These are phyloP conservation scores for Sardina pilchardus DNA, from an alignment of 2,113 vertebrate genomes.

Conservation along the genomic window DNA sequence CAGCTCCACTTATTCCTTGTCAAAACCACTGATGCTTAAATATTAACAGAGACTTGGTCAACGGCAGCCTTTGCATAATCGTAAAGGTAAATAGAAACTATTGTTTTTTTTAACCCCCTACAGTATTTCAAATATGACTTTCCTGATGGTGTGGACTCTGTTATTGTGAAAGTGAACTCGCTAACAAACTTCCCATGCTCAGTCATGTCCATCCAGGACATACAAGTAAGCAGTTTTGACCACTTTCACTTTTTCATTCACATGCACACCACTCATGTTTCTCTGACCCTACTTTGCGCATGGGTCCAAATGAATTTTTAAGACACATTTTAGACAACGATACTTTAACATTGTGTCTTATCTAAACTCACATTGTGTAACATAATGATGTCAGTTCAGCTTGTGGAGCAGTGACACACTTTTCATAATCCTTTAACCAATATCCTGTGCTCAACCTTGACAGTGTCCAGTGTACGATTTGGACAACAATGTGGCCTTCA, in stretches of 20 bases:
- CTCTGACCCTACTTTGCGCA: no score
- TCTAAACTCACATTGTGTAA: neutral
- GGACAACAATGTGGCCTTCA: constrained; percentile 98
- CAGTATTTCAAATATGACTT: constrained; percentile 97
- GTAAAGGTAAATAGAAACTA: neutral
- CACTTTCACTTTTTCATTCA: neutral
- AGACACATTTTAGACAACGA: neutral
- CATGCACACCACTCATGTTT: no score
- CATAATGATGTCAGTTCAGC: neutral
- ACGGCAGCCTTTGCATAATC: neutral
- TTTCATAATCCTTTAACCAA: neutral
- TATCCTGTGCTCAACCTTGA: neutral
- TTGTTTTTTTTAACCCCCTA: neutral
- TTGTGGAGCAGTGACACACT: neutral
- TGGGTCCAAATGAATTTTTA: neutral
- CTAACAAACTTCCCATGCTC: constrained; percentile 90
- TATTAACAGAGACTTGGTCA: neutral
- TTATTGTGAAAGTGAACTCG: constrained; percentile 93
- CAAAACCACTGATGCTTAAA: neutral
- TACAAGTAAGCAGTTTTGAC: constrained; percentile 76
- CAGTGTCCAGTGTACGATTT: constrained; percentile 96
- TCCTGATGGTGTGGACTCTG: constrained; percentile 84
- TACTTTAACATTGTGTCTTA: no score
- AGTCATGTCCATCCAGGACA: constrained; percentile 95
- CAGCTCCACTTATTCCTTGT: neutral